Conservation (phyloP, 2,888 invertebrate genomes). For the Philereme transversata region DNA sequence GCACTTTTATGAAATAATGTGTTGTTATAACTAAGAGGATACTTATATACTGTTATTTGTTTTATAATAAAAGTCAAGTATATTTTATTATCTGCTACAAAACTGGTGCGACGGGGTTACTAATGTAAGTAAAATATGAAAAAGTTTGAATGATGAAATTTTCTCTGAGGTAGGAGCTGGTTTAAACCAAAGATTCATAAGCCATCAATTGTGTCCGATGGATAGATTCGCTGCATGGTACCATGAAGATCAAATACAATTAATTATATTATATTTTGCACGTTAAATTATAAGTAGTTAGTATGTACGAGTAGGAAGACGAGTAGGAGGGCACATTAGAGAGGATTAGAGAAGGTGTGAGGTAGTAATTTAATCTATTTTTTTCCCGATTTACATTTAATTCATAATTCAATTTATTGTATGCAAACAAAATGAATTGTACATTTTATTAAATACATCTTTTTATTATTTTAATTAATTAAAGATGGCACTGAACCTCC, state of each 20-base stretch:
- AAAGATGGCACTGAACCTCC: conserved; percentile 18
- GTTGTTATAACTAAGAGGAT: not conserved
- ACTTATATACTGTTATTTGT: conserved; percentile 9
- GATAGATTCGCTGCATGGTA: conserved; percentile 74
- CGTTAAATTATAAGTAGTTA: conserved; percentile 64
- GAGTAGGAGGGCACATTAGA: conserved; percentile 20
- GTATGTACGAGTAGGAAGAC: conserved; percentile 35
- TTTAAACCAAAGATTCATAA: conserved; percentile 55
- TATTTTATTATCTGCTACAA: conserved; percentile 72
- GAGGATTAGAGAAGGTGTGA: conserved; percentile 22
- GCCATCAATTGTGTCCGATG: conserved; percentile 72
- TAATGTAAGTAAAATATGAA: conserved; percentile 78
- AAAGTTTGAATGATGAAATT: conserved; percentile 65
- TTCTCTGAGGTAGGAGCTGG: conserved; percentile 62
- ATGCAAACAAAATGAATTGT: not conserved
- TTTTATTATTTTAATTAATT: conserved; percentile 3
- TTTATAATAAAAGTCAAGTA: conserved; percentile 37
- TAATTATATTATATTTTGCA: conserved; percentile 57
- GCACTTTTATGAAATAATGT: not conserved
- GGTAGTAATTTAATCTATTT: conserved; percentile 18
- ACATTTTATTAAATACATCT: not conserved
- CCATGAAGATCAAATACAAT: conserved; percentile 55
- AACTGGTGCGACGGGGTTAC: conserved; percentile 76
- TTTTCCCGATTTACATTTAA: conserved; percentile 12
- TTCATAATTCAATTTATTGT: conserved; percentile 10